Evolutionary conservation across 2,113 vertebrate species (phyloP).

Genomic region (Rhombomys opimus): DNA sequence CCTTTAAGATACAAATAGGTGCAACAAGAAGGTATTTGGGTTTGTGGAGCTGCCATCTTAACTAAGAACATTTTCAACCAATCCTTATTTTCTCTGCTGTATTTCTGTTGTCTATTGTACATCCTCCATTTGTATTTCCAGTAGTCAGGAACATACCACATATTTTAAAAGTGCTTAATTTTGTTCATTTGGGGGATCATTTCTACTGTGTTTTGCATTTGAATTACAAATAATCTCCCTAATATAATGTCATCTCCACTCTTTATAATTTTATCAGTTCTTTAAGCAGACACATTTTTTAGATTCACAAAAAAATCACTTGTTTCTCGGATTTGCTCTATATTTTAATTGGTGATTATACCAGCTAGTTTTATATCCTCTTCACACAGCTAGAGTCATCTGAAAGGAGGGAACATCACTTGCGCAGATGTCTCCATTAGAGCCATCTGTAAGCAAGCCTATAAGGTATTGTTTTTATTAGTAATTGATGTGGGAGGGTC

Average conservation of each 20-base stretch:
- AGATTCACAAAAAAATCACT: not conserved
- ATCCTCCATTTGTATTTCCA: not conserved
- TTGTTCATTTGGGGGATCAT: not conserved
- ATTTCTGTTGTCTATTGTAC: not conserved
- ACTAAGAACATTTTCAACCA: not conserved
- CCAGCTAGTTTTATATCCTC: not conserved
- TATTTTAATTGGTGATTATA: not conserved
- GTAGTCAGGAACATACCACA: not conserved
- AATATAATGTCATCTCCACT: not conserved
- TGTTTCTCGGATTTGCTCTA: not conserved
- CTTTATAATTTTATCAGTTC: not conserved
- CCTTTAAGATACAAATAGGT: not conserved
- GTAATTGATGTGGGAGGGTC: not conserved
- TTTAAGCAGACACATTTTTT: not conserved
- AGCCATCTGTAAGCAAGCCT: not conserved
- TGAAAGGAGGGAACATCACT: not conserved
- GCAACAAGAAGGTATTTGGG: not conserved
- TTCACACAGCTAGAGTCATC: not conserved
- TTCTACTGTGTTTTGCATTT: not conserved
- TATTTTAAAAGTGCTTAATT: not conserved
- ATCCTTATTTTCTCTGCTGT: not conserved
- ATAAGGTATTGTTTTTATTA: not conserved
- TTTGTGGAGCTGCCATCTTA: not conserved
- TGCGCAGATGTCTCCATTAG: not conserved
- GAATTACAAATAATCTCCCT: not conserved